phyloP scores from a whole-genome alignment of 1,140 invertebrate genomes.

The Brachionus rubens region DNA sequence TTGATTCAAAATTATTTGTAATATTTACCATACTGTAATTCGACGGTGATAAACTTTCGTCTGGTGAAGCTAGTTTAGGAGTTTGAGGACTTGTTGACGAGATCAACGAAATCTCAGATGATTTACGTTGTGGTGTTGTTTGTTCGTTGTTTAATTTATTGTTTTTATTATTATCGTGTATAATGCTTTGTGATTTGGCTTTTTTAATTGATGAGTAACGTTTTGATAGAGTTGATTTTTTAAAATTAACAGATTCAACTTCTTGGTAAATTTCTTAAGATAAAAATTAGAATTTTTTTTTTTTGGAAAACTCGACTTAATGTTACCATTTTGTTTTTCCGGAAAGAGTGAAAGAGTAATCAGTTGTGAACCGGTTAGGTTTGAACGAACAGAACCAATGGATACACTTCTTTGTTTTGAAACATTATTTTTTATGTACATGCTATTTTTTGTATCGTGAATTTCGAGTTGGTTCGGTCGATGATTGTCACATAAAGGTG shows the following conservation, averaged over 20 bases:
- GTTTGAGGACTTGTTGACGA: too few relatives aligned
- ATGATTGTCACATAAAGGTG: too few relatives aligned
- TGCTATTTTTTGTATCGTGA: neutral
- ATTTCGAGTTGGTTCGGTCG: too few relatives aligned
- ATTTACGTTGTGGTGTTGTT: too few relatives aligned
- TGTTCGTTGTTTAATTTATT: neutral
- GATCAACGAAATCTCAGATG: too few relatives aligned
- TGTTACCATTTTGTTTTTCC: slow-evolving; percentile 1
- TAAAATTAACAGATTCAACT: slow-evolving; percentile 9
- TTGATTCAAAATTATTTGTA: too few relatives aligned
- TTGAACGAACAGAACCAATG: neutral
- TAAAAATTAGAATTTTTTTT: too few relatives aligned
- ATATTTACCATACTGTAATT: too few relatives aligned
- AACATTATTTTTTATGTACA: too few relatives aligned
- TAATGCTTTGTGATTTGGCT: neutral
- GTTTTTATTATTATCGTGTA: neutral
- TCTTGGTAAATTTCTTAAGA: slow-evolving; percentile 29
- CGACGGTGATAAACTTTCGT: too few relatives aligned
- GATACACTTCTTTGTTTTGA: neutral
- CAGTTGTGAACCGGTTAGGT: slow-evolving; percentile 1
- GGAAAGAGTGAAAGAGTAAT: slow-evolving; percentile 34
- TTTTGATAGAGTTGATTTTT: neutral
- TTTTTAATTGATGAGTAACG: slow-evolving; percentile 31
- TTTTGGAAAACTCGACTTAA: too few relatives aligned
- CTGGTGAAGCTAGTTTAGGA: too few relatives aligned